phyloP scores from a whole-genome alignment of 64 coral and sea anemone species.

The Hydrozoanthus tunicans region DNA sequence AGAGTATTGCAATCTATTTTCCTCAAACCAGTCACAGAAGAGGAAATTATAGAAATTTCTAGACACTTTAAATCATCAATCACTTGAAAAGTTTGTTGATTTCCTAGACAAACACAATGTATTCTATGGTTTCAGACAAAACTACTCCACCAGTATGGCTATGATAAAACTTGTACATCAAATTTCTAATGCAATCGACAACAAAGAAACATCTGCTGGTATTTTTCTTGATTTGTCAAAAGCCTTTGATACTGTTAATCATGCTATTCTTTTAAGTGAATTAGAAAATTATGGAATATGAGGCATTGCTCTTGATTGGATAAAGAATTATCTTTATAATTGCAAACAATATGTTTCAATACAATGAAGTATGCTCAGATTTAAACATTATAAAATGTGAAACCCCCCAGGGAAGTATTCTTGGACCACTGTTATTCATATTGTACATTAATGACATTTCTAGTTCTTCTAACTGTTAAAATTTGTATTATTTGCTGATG shows the following conservation, averaged over 20 bases:
- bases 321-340: no score
- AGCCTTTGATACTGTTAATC: neutral
- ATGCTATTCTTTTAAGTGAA: neutral
- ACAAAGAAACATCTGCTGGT: conserved; percentile 15
- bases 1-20: conserved; percentile 17
- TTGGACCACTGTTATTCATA: no score
- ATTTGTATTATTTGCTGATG: no score
- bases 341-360: no score
- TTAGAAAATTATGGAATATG: neutral
- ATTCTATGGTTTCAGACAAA: conserved; percentile 4
- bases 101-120: conserved; percentile 4
- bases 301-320: neutral
- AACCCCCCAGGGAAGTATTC: no score
- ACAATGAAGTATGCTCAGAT: no score
- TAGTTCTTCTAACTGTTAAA: no score
- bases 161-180: neutral
- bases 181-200: neutral
- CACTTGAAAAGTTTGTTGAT: neutral
- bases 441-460: no score
- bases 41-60: conserved; percentile 20
- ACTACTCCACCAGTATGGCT: conserved; percentile 3
- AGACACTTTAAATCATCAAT: neutral
- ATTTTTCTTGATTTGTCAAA: conserved; percentile 1
- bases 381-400: no score
- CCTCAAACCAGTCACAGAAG: conserved; percentile 15